Evolutionary conservation across 1,140 invertebrate species (phyloP), one percentile per base, ranked within the genome.

Genomic region (Drosophila gunungcola): DNA sequence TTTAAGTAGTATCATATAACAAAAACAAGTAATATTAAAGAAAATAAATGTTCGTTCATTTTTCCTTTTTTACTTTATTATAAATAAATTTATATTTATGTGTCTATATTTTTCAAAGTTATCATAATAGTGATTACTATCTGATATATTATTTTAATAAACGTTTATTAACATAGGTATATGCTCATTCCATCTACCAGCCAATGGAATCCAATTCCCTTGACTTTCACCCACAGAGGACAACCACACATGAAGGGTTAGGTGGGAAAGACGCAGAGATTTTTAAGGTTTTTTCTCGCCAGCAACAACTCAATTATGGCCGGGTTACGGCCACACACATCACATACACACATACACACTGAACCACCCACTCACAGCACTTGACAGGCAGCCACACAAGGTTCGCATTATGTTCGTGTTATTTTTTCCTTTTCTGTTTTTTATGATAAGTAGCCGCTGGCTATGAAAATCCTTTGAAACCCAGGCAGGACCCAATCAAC

Each of bases 391-490:
- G 67, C 63, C 53, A 58, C 29, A 74, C 72, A 70, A 64, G 58
- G 60, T 41, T 70, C 60, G 79, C 70, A 88, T 88, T 86, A 77
- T 85, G 68, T 75, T 78, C 67, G 13, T 64, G 61, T 55, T 76
- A 53, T 76, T 75, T 58, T 61, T 65, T 63, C 61, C 57, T 51
- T 29, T 45, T 61, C 41, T n/a, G 25, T 76, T 88, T 88, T 86
- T 86, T 86, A 88, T 86, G 83, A 83, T 86, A 90, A 90, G 85
- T 90, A 90, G 81, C 81, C 81, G 86, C 82, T 86, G 82, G 86
- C 75, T 75, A 83, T 83, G 73, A 70, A 75, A 86, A 86, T 80
- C 88, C 86, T 83, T 90, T 90, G 79, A 86, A 80, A 80, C 60
- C 57, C 45, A 27, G 53, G 7, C 80, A 62, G 55, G 49, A 57